These are phyloP conservation scores for Grallaria varia DNA, from an alignment of 2,113 vertebrate genomes.

Conservation along the genomic window DNA sequence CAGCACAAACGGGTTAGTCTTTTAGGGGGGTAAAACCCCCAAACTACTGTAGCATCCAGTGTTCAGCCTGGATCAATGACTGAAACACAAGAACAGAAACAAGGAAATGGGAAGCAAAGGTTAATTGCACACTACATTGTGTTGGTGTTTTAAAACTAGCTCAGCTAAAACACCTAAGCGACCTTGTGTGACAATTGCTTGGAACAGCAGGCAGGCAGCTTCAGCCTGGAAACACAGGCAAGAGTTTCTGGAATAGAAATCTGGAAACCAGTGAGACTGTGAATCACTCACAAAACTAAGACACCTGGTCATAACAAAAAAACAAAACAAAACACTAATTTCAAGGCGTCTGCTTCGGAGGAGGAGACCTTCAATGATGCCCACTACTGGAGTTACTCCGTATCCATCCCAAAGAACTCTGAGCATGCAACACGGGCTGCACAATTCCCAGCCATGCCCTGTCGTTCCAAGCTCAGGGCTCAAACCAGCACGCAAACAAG, in stretches of 20 bases:
- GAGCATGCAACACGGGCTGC: neutral
- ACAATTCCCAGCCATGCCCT: neutral
- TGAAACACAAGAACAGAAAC: neutral
- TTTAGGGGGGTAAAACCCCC: neutral
- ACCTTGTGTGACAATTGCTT: neutral
- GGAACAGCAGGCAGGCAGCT: neutral
- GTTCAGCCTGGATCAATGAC: neutral
- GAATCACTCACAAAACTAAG: neutral
- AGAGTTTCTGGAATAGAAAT: no score
- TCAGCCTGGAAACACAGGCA: rapidly evolving
- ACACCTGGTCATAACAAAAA: neutral
- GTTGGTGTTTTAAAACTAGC: neutral
- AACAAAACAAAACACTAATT: rapidly evolving
- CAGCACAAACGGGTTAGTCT: neutral
- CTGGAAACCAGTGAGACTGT: neutral
- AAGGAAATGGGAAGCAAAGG: neutral
- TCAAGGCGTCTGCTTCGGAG: neutral
- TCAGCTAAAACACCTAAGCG: neutral
- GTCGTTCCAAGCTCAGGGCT: rapidly evolving
- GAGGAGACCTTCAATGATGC: neutral
- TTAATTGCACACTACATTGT: neutral
- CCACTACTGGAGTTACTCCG: neutral
- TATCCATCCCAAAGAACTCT: neutral
- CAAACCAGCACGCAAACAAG: rapidly evolving
- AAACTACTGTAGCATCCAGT: neutral